Evolutionary conservation across 2,113 vertebrate genomes (phyloP), one percentile per base, ranked within the genome.

Genomic region (Centrocercus urophasianus): DNA sequence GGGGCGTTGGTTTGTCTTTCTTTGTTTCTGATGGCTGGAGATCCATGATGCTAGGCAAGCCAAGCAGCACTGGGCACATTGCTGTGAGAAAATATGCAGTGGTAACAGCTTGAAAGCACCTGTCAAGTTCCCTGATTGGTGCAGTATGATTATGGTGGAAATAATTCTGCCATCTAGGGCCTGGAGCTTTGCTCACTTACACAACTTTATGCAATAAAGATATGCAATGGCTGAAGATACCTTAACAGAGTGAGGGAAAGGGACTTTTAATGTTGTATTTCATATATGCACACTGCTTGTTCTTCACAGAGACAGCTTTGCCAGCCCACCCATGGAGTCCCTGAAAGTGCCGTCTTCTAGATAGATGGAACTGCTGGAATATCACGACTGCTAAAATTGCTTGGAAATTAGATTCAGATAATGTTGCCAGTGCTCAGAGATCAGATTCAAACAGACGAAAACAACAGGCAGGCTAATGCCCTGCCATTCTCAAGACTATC

Each of bases 351-450:
- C 89, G 18, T 50, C 75, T 93, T 85, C 74, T 36, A 59, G 56
- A 76, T 12, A 79, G 54, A 79, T 8, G 16, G 64, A 86, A 76
- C 54, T 32, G 14, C 67, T 83, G 63, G 72, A 88, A 60, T 77
- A 54, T 67, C 86, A 74, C 0, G 0, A 60, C 65, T 70, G 45
- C n/a, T 88, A 54, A 85, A 91, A 93, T 79, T 66, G 30, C 64
- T 73, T 75, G 63, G 72, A 72, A 89, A 85, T 88, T 93, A 80
- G 50, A 48, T 93, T 91, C 50, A 86, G 48, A 59, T 77, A 93
- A 79, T 12, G 10, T 36, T 89, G 64, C 60, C 66, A 42, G 36
- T 79, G n/a, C 54, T 87, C 1, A 1, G 48, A 85, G 64, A 50
- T 57, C 22, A 20, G 73, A 48, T 32, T 54, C 28, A 83, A 85